Conservation (phyloP, 2,888 invertebrate species). For the Imbricaverruca yamaguchii region DNA sequence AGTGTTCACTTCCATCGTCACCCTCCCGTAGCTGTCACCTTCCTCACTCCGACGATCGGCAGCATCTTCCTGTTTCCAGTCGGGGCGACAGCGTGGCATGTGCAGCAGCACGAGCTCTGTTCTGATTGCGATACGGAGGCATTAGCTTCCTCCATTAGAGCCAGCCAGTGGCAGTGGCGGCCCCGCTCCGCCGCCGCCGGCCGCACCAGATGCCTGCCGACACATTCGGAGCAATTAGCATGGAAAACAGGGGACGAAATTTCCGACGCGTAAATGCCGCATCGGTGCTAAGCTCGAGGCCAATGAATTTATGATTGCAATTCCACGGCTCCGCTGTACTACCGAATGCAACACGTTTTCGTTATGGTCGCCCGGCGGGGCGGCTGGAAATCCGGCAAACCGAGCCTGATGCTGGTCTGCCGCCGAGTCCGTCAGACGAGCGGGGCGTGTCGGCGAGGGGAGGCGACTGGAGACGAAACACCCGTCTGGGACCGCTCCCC, state of each 20-base stretch:
- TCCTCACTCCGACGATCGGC: no score
- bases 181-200: not conserved
- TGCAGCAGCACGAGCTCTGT: no score
- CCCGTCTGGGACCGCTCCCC: not conserved
- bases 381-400: slow-evolving; percentile 6
- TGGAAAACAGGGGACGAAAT: slow-evolving; percentile 10
- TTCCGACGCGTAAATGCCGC: not conserved
- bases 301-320: slow-evolving; percentile 17
- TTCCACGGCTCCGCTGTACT: not conserved
- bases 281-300: not conserved
- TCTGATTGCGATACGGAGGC: no score
- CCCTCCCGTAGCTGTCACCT: not conserved
- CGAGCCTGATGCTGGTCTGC: not conserved
- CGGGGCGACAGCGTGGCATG: no score
- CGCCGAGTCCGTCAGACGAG: no score
- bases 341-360: slow-evolving; percentile 10
- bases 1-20: not conserved
- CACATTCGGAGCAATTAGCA: not conserved
- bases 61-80: no score
- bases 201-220: not conserved
- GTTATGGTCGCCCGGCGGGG: not conserved
- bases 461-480: not conserved
- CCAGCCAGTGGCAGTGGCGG: not conserved
- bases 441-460: no score
- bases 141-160: not conserved